Evolutionary conservation across 2,113 vertebrate species (phyloP), one percentile per base, ranked within the genome.

Genomic region (Peromyscus polionotus): DNA sequence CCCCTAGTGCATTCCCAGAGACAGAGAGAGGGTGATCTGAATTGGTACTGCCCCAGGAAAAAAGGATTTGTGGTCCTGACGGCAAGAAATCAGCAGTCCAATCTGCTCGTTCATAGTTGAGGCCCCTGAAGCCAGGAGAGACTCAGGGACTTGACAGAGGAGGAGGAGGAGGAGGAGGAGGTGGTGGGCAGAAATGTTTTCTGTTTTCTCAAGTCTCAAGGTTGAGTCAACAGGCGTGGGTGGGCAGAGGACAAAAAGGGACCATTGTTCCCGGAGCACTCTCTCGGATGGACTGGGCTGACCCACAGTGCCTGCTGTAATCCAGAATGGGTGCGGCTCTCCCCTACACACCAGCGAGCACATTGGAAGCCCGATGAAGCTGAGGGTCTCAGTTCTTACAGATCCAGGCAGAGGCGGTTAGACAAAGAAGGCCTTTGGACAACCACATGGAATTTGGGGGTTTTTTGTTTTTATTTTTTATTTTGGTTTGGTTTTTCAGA

Each of bases 151-250:
- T 96, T 28, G 72, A 73, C 0, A 3, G n/a, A n/a, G n/a, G n/a
- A n/a, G n/a, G n/a, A n/a, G n/a, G n/a, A n/a, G 48, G 93, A 88
- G 67, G 89, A 91, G 63, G 93, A 72, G 73, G 77, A 97, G 96
- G 92, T 91, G 51, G 93, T 93, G 67, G 97, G 96, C 97, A 97
- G 97, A 96, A 97, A 96, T 42, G 75, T 96, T 96, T 94, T 97
- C 94, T 98, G 98, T 97, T 98, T 98, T 97, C 94, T 97, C 98
- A 97, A 93, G 94, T 96, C 97, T 42, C 87, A 96, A 96, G 94
- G 95, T 97, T 97, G 97, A 98, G 94, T 97, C 97, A 98, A 98
- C 98, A 97, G 95, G 91, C 5, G 97, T 97, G 94, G 95, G 97
- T 96, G 77, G 91, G 48, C 77, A 72, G 85, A 36, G 75, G 77